Percentiles rank a stretch among this genome's conserved stretches.
Conservation (phyloP, 2,113 vertebrate genomes). For the Glaucomys volans region DNA sequence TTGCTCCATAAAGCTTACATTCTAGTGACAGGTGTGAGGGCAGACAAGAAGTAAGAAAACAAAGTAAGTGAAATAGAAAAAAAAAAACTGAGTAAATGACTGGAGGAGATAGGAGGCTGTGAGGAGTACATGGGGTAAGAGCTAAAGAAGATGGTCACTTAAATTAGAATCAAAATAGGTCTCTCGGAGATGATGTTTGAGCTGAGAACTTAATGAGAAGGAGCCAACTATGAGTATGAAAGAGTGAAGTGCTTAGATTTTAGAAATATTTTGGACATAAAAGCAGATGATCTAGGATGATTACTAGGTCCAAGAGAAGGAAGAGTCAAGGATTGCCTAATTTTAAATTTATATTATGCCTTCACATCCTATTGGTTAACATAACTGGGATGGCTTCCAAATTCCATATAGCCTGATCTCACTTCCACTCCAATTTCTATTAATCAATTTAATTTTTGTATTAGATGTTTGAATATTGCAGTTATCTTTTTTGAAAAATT, state of each 20-base stretch:
- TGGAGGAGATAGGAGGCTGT: neutral
- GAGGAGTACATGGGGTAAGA: neutral
- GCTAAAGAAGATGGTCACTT: neutral
- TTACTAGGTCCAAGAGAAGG: neutral
- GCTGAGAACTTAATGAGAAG: neutral
- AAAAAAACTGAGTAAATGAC: neutral
- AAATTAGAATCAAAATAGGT: neutral
- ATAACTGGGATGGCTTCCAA: neutral
- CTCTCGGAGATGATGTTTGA: neutral
- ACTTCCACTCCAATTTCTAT: neutral
- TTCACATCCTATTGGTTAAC: neutral
- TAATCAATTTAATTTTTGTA: conserved; percentile 1
- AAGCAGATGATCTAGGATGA: neutral
- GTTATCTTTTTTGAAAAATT: neutral
- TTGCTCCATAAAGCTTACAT: neutral
- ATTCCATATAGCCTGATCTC: neutral
- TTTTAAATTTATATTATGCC: neutral
- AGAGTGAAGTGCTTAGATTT: neutral
- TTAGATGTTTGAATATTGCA: neutral
- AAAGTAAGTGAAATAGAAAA: neutral
- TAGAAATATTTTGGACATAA: conserved; percentile 39
- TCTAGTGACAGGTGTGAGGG: neutral
- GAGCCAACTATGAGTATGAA: neutral
- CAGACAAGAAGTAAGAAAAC: neutral
- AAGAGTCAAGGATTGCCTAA: neutral